Evolutionary conservation across 2,113 vertebrate genomes (phyloP).

Genomic region (Ivindomyrus marchei): DNA sequence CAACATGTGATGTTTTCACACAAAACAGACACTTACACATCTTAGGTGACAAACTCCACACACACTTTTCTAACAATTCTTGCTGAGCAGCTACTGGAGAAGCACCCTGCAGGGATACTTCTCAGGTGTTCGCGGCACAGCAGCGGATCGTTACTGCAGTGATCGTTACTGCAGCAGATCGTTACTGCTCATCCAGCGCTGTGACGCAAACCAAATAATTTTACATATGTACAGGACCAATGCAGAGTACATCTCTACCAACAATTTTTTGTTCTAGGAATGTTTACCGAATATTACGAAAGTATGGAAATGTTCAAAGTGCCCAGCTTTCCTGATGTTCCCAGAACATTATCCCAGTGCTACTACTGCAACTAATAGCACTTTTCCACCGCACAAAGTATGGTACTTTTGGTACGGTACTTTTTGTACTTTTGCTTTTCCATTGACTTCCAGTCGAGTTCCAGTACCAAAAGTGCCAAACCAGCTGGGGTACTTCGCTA

Average conservation of each 20-base stretch:
- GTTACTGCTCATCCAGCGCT: neutral
- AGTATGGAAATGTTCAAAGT: neutral
- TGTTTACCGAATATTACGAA: neutral
- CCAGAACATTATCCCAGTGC: neutral
- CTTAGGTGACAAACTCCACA: neutral
- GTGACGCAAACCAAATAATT: neutral
- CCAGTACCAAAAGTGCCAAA: too few species aligned
- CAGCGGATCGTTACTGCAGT: neutral
- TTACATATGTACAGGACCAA: neutral
- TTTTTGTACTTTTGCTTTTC: too few species aligned
- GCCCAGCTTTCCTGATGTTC: neutral
- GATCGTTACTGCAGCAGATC: neutral
- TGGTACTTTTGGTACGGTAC: too few species aligned
- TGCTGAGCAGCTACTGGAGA: neutral
- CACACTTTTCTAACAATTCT: neutral
- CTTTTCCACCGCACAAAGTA: too few species aligned
- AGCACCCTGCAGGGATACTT: neutral
- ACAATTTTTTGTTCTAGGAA: neutral
- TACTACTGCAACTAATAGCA: neutral
- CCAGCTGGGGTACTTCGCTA: too few species aligned
- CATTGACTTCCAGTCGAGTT: too few species aligned
- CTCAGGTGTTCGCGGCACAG: neutral
- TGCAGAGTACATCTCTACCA: neutral
- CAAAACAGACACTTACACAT: neutral
- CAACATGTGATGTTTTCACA: neutral